These are phyloP conservation scores for Mythimna impura DNA, from an alignment of 2,888 invertebrate species.

Conservation along the genomic window DNA sequence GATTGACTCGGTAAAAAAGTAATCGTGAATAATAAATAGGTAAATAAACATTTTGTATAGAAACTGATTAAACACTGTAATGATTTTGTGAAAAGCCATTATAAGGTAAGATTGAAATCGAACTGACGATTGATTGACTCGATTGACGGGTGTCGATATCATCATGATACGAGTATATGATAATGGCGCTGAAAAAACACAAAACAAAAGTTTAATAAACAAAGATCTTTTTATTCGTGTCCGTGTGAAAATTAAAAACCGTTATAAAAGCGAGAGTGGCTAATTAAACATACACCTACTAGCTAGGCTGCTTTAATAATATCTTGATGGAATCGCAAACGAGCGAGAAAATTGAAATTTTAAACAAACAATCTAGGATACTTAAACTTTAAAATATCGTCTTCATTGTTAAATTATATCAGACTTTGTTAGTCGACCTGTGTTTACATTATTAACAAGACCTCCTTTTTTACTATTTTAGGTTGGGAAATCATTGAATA, in stretches of 20 bases:
- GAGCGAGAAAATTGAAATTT: constrained; percentile 34
- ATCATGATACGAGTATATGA: constrained; percentile 9
- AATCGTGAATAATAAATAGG: constrained; percentile 46
- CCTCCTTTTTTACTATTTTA: no score
- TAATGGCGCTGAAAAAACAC: constrained; percentile 6
- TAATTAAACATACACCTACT: constrained; percentile 30
- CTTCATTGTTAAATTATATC: constrained; percentile 14
- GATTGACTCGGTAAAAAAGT: constrained; percentile 45
- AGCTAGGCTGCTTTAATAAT: constrained; percentile 4
- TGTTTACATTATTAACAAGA: constrained; percentile 22
- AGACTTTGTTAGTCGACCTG: constrained; percentile 4
- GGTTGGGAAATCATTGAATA: no score
- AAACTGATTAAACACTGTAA: constrained; percentile 35
- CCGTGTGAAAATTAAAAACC: constrained; percentile 37
- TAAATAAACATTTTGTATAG: constrained; percentile 48
- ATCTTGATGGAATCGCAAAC: constrained; percentile 18
- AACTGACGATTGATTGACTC: constrained; percentile 6
- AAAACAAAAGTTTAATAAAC: constrained; percentile 14
- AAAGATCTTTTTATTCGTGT: constrained; percentile 24
- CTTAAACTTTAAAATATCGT: constrained; percentile 4
- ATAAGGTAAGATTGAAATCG: constrained; percentile 28
- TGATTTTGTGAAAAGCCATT: constrained; percentile 24
- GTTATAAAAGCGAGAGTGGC: constrained; percentile 39
- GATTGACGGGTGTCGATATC: constrained; percentile 7
- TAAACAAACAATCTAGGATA: constrained; percentile 4